Percentiles rank a stretch among this genome's conserved stretches.
These are phyloP conservation scores for Teinopalpus imperialis DNA, from an alignment of 2,888 invertebrate genomes.

Conservation along the genomic window DNA sequence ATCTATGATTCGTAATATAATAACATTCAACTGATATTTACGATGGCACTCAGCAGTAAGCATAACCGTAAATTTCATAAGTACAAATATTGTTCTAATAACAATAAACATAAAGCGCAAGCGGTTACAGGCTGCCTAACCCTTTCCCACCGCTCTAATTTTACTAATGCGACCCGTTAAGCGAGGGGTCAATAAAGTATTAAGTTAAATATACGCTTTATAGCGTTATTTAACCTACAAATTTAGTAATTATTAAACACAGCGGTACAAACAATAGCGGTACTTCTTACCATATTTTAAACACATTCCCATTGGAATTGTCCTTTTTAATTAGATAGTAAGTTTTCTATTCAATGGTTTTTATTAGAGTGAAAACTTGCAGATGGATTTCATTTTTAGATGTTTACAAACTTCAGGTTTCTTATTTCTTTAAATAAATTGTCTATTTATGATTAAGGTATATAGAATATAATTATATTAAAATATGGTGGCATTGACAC, in stretches of 20 bases:
- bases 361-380: too few relatives aligned
- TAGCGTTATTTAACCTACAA: conserved; percentile 59
- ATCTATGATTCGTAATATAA: conserved; percentile 21
- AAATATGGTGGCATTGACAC: conserved; percentile 35
- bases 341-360: too few relatives aligned
- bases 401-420: too few relatives aligned
- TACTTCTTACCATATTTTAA: conserved; percentile 19
- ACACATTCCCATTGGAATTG: too few relatives aligned
- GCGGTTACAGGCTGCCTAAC: conserved; percentile 49
- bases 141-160: conserved; percentile 82
- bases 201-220: conserved; percentile 64
- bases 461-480: too few relatives aligned
- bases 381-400: too few relatives aligned
- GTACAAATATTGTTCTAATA: conserved; percentile 81
- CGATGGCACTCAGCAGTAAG: conserved; percentile 49
- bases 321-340: too few relatives aligned
- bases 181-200: conserved; percentile 65
- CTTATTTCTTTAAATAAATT: too few relatives aligned
- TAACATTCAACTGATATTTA: conserved; percentile 21
- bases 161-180: conserved; percentile 73
- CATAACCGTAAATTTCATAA: conserved; percentile 72
- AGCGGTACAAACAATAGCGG: conserved; percentile 27
- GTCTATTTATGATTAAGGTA: too few relatives aligned
- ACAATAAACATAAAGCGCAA: conserved; percentile 76
- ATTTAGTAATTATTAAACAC: conserved; percentile 61